Evolutionary conservation across 2,888 invertebrate genomes (phyloP), one percentile per base, ranked within the genome.

Genomic region (Byasa hedistus): DNA sequence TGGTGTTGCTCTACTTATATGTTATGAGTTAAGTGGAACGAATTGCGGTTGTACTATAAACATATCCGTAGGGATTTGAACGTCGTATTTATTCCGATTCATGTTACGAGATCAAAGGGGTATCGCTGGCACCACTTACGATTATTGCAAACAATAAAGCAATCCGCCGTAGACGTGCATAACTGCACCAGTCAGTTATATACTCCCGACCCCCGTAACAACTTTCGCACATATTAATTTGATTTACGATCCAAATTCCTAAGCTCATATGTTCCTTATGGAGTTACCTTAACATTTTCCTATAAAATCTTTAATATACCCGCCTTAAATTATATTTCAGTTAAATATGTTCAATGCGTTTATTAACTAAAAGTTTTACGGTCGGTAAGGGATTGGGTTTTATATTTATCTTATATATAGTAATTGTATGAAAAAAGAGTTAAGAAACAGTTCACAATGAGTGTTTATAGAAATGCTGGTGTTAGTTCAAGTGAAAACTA

Each of bases 31-130:
- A 51, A 67, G 23, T 55, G 59, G 56, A 64, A 36, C 52, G 57
- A 52, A 21, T 27, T 24, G 27, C 61, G 27, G 58, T 60, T n/a
- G 69, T 71, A 70, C 72, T 74, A 80, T 83, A 82, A 86, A 87
- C 83, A 83, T 83, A 84, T 89, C 87, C 83, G 76, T 72, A 68
- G 73, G 79, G 82, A 84, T 87, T 84, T 80, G 72, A 70, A 76
- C 76, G 76, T 73, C 74, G 76, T 36, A 79, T 76, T 80, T 75
- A 78, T 78, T 79, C 78, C 77, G 76, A 81, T 80, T 82, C 80
- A 79, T 76, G 78, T 73, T 76, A 68, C 57, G 72, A 87, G 85
- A 89, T 89, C 87, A 89, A 89, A 90, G 89, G 74, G 74, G 72
- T 74, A 76, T 51, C 73, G 79, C 79, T 82, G 82, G 82, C 80